Percentiles rank a stretch among this genome's conserved stretches.
Evolutionary conservation across 2,113 vertebrate species (phyloP).

Genomic region (Hemiprocne comata): DNA sequence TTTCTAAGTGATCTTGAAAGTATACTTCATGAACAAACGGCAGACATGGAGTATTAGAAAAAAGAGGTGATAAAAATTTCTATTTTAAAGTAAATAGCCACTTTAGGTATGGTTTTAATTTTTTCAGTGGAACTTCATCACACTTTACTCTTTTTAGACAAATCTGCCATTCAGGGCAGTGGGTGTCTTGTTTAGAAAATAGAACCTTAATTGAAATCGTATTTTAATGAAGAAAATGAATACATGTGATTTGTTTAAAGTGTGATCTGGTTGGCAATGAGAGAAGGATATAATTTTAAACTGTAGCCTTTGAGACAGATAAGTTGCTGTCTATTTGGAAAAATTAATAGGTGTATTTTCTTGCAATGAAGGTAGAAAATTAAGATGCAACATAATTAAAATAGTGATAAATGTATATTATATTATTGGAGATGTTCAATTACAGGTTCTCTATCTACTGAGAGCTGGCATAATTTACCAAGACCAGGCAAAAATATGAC

Average conservation of each 20-base stretch:
- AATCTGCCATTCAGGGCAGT: neutral
- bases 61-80: neutral
- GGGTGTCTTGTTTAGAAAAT: neutral
- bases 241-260: neutral
- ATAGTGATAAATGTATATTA: conserved; percentile 67
- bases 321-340: conserved; percentile 15
- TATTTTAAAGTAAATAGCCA: neutral
- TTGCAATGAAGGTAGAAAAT: conserved; percentile 65
- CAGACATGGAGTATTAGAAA: neutral
- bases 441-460: conserved; percentile 61
- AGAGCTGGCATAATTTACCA: conserved; percentile 67
- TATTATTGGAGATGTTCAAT: conserved; percentile 60
- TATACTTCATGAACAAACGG: neutral
- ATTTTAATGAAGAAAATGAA: conserved; percentile 26
- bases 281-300: conserved; percentile 51
- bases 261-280: neutral
- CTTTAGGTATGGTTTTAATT: neutral
- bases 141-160: neutral
- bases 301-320: conserved; percentile 2
- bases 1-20: neutral
- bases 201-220: neutral
- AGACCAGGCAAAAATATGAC: conserved; percentile 45
- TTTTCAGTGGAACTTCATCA: neutral
- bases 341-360: conserved; percentile 53
- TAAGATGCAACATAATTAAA: conserved; percentile 74